A percentile compares a stretch with the other conserved stretches of the same genome.
Conservation (phyloP, 2,797 vertebrate species). For the Echiichthys vipera region DNA sequence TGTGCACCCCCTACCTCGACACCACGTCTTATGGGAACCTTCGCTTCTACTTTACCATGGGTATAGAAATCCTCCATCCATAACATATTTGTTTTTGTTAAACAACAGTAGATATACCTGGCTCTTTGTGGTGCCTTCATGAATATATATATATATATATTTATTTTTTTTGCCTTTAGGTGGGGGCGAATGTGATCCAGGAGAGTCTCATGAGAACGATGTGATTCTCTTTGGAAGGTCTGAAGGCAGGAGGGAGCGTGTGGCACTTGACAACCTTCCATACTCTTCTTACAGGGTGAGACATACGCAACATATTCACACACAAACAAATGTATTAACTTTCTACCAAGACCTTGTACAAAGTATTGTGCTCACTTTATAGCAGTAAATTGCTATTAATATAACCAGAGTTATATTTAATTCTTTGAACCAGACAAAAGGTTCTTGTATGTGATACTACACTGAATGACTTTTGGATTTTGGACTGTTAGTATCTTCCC, state of each 20-base stretch:
- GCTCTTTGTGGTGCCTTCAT: neutral
- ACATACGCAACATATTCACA: neutral
- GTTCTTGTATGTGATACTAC: neutral
- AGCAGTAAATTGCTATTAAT: neutral
- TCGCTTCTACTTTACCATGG: constrained; percentile 95
- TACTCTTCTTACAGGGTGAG: constrained; percentile 95
- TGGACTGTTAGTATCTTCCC: neutral
- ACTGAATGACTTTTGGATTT: neutral
- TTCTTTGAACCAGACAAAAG: neutral
- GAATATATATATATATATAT: neutral
- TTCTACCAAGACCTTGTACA: too few relatives aligned
- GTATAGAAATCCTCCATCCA: constrained; percentile 46
- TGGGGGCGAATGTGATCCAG: constrained; percentile 91
- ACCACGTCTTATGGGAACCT: constrained; percentile 95
- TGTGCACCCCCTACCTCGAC: constrained; percentile 96
- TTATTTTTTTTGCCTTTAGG: constrained; percentile 79
- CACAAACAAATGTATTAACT: too few relatives aligned
- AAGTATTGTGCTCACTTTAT: neutral
- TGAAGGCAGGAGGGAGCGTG: constrained; percentile 90
- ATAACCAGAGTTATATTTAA: neutral
- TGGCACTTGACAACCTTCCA: constrained; percentile 90
- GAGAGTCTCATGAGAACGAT: constrained; percentile 93
- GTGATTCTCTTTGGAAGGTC: constrained; percentile 90
- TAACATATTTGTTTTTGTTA: constrained; percentile 4
- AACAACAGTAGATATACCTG: neutral